Conservation (phyloP, 2,113 vertebrate species). For the Gadus chalcogrammus region DNA sequence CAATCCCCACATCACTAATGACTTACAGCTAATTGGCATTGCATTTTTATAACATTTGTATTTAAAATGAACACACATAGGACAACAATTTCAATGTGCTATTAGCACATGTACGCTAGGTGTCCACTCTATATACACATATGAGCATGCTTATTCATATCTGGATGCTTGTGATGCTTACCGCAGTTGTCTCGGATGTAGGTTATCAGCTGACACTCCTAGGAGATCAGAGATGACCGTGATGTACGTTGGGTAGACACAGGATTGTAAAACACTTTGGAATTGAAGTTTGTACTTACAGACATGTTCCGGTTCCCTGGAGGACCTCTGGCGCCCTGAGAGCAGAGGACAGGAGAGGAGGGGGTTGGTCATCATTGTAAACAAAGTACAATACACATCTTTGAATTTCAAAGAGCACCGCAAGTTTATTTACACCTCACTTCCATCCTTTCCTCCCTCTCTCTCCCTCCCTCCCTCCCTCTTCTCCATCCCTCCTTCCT, state of each 20-base stretch:
- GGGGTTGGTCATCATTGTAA: too few relatives aligned
- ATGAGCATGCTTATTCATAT: neutral
- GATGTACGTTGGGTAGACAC: neutral
- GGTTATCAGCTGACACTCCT: conserved; percentile 83
- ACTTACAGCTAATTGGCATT: too few relatives aligned
- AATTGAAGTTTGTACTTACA: conserved; percentile 64
- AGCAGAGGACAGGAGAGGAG: conserved; percentile 24
- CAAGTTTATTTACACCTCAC: too few relatives aligned
- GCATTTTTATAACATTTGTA: too few relatives aligned
- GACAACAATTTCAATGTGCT: too few relatives aligned
- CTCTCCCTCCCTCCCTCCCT: too few relatives aligned
- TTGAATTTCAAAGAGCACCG: too few relatives aligned
- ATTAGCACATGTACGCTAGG: too few relatives aligned
- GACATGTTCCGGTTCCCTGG: conserved; percentile 57
- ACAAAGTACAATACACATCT: neutral
- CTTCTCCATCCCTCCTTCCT: neutral
- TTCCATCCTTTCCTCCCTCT: too few relatives aligned
- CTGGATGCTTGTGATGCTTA: conserved; percentile 60
- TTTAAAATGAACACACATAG: too few relatives aligned
- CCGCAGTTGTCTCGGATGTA: conserved; percentile 80
- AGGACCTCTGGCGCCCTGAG: conserved; percentile 78
- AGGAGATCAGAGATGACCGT: conserved; percentile 17
- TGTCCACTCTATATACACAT: too few relatives aligned
- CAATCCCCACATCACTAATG: too few relatives aligned
- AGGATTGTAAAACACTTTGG: neutral